A percentile compares a stretch with the other conserved stretches of the same genome.
Evolutionary conservation across 1,140 invertebrate species (phyloP).

Genomic region (Platorchestia sp.): DNA sequence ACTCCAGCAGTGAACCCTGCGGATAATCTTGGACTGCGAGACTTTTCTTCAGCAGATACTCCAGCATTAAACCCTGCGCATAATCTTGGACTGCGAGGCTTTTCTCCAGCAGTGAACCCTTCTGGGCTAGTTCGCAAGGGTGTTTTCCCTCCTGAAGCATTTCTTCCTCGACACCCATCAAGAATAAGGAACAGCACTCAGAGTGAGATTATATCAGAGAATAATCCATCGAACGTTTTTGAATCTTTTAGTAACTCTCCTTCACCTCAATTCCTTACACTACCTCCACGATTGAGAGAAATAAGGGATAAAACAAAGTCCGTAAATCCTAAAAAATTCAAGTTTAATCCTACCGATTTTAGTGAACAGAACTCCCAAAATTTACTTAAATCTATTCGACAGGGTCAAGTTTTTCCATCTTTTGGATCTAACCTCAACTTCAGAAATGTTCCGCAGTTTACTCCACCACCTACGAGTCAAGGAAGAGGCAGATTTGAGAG

Average conservation of each 20-base stretch:
- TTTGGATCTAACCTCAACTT: background rate
- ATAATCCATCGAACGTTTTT: background rate
- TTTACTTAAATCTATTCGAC: background rate
- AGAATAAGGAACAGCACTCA: background rate
- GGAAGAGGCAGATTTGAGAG: background rate
- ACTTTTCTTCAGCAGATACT: background rate
- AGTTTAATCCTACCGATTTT: background rate
- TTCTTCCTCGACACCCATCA: background rate
- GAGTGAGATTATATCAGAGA: background rate
- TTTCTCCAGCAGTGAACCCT: background rate
- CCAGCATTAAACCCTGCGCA: no score
- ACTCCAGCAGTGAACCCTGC: background rate
- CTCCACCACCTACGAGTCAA: background rate
- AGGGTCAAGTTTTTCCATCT: background rate
- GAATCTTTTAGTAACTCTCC: background rate
- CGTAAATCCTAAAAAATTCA: background rate
- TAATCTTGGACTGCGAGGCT: background rate
- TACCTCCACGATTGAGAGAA: background rate
- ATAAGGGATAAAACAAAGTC: background rate
- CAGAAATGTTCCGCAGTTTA: background rate
- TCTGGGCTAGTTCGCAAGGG: background rate
- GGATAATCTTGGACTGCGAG: background rate
- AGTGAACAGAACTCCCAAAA: background rate
- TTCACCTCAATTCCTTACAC: background rate
- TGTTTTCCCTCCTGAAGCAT: slow-evolving; percentile 15